Conservation (phyloP, 53 echinoderm and acorn worm genomes). For the Glandiceps talaboti region DNA sequence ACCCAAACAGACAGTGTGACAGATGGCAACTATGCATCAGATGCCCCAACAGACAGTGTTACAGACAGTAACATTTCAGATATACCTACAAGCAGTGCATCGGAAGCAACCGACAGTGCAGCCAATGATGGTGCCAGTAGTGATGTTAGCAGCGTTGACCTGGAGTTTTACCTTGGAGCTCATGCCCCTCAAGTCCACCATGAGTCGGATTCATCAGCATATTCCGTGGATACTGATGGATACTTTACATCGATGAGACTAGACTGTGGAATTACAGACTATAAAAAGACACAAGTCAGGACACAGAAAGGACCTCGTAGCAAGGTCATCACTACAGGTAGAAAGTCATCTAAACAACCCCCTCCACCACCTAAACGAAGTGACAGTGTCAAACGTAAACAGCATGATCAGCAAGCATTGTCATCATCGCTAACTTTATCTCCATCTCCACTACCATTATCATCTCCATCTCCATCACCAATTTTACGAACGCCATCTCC, state of each 20-base stretch:
- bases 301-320: not conserved
- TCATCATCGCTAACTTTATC: not conserved
- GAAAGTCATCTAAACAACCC: not conserved
- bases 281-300: not conserved
- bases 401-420: not conserved
- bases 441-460: slow-evolving; percentile 46
- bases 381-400: not conserved
- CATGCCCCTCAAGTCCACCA: slow-evolving; percentile 56
- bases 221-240: slow-evolving; percentile 88
- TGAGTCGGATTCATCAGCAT: slow-evolving; percentile 61
- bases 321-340: not conserved
- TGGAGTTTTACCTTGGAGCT: slow-evolving; percentile 78
- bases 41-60: no score
- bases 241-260: slow-evolving; percentile 99
- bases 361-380: not conserved
- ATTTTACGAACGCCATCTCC: no score
- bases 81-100: not conserved
- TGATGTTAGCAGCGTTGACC: slow-evolving; percentile 73
- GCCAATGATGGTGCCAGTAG: slow-evolving; percentile 57
- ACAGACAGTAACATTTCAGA: not conserved
- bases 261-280: slow-evolving; percentile 61
- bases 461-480: slow-evolving; percentile 20
- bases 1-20: slow-evolving; percentile 26
- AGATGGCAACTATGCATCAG: no score
- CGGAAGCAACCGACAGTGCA: slow-evolving; percentile 47